These are phyloP conservation scores for Aphidius ervi DNA, from an alignment of 1,140 invertebrate species.

Conservation along the genomic window DNA sequence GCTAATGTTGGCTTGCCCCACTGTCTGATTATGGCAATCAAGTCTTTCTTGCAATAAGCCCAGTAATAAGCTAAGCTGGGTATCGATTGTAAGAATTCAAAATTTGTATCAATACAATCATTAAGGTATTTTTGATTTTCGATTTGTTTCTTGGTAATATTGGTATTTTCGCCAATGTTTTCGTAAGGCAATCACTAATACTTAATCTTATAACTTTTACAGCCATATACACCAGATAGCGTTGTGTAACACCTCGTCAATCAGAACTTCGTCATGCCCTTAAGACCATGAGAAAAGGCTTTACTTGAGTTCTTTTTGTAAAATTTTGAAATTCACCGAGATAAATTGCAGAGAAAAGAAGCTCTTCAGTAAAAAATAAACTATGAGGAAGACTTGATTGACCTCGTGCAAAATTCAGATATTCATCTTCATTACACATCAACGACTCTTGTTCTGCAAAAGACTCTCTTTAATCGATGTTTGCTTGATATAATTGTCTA, in stretches of 20 bases:
- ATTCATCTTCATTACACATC: slow-evolving; percentile 20
- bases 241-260: slow-evolving; percentile 11
- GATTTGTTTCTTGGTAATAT: slow-evolving; percentile 18
- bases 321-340: no score
- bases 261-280: slow-evolving; percentile 28
- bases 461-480: slow-evolving; percentile 24
- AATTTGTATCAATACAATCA: no score
- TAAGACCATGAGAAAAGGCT: slow-evolving; percentile 22
- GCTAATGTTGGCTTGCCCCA: no score
- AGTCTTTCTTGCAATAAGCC: no score
- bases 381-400: slow-evolving; percentile 21
- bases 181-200: slow-evolving; percentile 19
- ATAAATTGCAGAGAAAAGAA: no score
- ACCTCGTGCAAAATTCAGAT: slow-evolving; percentile 28
- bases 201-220: slow-evolving; percentile 27
- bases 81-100: no score
- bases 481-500: slow-evolving; percentile 28
- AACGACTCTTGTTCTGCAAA: slow-evolving; percentile 13
- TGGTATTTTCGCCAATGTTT: slow-evolving; percentile 24
- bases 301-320: no score
- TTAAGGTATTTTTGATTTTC: slow-evolving; percentile 29
- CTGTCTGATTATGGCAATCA: no score
- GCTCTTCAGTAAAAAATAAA: no score
- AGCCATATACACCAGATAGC: slow-evolving; percentile 28
- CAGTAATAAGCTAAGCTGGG: no score